Evolutionary conservation across 2,113 vertebrate species (phyloP), one percentile per base, ranked within the genome.

Genomic region (Sprattus sprattus): DNA sequence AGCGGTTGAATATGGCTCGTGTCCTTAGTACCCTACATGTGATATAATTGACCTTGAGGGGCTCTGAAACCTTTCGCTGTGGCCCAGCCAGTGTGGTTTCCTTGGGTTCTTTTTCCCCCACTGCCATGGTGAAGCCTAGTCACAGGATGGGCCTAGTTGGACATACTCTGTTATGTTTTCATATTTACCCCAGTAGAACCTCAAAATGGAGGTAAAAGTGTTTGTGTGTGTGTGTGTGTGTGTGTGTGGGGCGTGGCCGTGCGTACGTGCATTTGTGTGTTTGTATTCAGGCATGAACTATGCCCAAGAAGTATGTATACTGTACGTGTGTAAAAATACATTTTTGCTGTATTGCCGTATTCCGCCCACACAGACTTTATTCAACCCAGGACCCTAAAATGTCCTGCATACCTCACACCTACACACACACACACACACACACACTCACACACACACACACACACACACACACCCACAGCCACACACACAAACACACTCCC

Each of bases 381-480:
- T 32, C 28, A 78, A 11, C 32, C n/a, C 64, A 71, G 25, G 64
- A 39, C 71, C 71, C 11, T n/a, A 25, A n/a, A 28, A 25, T 67
- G n/a, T 28, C 64, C 20, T 20, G 64, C 71, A 64, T 22, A 64
- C 60, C 60, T 83, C 85, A 88, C 82, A 45, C 82, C 60, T 52
- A 60, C 28, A 57, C n/a, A 57, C n/a, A 84, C 57, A 84, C 6
- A 45, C 2, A 10, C 44, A 15, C 16, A 85, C 85, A 87, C 82
- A 20, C 28, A 57, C 49, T 15, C 25, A 9, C n/a, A 60, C 13
- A 49, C 45, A 78, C 16, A 20, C 71, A 85, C 45, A 46, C 88
- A 91, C 71, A 85, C 85, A 85, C 81, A 89, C 89, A 85, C 92
- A 44, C 25, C 8, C 7, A 67, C 64, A 67, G 4, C 85, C 85